phyloP scores from a whole-genome alignment of 2,113 vertebrate species.

The Zosterops lateralis region DNA sequence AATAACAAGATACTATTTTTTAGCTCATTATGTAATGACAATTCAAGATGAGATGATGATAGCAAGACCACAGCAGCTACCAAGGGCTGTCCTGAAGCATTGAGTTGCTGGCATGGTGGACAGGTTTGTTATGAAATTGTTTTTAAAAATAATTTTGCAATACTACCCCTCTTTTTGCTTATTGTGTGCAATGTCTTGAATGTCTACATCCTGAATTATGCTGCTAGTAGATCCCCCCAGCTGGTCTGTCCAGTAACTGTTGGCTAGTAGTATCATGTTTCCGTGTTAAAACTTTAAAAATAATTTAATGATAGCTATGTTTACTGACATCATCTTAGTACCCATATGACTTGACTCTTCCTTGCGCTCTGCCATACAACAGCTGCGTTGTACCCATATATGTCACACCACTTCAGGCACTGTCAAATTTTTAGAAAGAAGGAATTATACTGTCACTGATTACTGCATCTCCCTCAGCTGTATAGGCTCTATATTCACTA shows the following conservation, averaged over 20 bases:
- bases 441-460: background rate
- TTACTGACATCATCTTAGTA: slow-evolving; percentile 44
- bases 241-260: background rate
- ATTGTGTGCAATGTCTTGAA: background rate
- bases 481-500: background rate
- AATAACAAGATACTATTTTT: background rate
- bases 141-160: slow-evolving; percentile 54
- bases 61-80: background rate
- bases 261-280: background rate
- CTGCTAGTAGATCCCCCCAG: slow-evolving; percentile 2
- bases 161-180: slow-evolving; percentile 16
- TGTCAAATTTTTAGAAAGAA: background rate
- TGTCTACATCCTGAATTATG: background rate
- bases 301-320: slow-evolving; percentile 33
- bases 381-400: background rate
- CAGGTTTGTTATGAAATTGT: background rate
- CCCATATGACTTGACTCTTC: background rate
- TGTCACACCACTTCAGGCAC: background rate
- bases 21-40: slow-evolving; percentile 9
- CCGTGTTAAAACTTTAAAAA: slow-evolving; percentile 14
- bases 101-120: background rate
- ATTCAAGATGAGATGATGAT: background rate
- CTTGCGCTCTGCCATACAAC: background rate
- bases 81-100: background rate
- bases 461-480: background rate